These are phyloP conservation scores for Octopus sinensis DNA, from an alignment of 1,140 invertebrate species.

Conservation along the genomic window DNA sequence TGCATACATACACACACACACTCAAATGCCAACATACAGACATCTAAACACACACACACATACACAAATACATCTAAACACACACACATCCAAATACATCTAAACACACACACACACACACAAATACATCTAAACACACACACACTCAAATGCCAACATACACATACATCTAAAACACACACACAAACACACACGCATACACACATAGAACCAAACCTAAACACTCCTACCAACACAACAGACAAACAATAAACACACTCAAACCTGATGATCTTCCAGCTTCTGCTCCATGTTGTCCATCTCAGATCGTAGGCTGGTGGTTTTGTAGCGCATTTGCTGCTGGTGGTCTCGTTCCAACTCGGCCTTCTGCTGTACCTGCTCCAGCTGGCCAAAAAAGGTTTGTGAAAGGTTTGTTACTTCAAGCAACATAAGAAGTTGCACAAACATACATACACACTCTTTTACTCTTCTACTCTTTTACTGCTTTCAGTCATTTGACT, in stretches of 20 bases:
- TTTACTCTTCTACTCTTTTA: no score
- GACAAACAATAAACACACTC: neutral
- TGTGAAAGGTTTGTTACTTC: no score
- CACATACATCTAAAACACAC: no score
- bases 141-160: neutral
- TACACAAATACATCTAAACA: neutral
- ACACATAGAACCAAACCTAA: neutral
- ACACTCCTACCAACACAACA: neutral
- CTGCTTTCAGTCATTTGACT: no score
- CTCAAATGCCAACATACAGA: neutral
- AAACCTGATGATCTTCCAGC: constrained; percentile 44
- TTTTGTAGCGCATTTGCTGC: constrained; percentile 48
- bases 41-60: neutral
- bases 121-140: neutral
- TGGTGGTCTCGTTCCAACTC: constrained; percentile 34
- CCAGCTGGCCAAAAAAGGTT: constrained; percentile 27
- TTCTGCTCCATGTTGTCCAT: constrained; percentile 43
- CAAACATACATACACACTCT: no score
- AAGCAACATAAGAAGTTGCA: no score
- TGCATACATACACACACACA: neutral
- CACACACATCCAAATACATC: neutral
- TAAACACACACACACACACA: neutral
- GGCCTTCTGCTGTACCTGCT: constrained; percentile 31
- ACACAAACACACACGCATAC: neutral
- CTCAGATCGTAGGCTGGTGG: constrained; percentile 40